Base-by-base conservation (phyloP, 2,113 vertebrate species). In the Serinus canaria region DNA sequence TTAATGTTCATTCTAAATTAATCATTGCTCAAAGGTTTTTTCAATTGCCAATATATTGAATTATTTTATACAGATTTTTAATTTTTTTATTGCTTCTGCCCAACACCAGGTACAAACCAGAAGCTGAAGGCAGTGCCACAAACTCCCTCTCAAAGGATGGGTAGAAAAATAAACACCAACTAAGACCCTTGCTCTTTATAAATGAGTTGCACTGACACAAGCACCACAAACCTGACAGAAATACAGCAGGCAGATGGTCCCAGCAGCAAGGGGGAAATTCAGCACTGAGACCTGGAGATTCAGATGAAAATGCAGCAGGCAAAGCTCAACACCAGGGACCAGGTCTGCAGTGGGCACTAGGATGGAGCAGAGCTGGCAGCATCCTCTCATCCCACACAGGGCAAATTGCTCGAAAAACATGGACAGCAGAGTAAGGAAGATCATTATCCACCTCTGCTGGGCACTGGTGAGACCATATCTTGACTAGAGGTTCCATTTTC, bases 261-360 rank as follows among this genome's bases (percentile, higher is more conserved):
- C 19, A 59, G 8, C 14, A 20, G 43, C 13, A 58, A 74, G 37
- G 66, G 15, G 15, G 6, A 37, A 59, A 28, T 6, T 6, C 6
- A 22, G 33, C 33, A 9, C 0, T 0, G 39, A 55, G 31, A 4
- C 0, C 1, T 2, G 20, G 4, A 55, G 31, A 35, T 10, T 63
- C 3, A 7, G 7, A 4, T 10, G 0, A 15, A 35, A 52, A 1
- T 4, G 12, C n/a, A 50, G 41, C 47, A 37, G 52, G 47, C 6
- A 33, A 10, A 74, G 37, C 35, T 35, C n/a, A 49, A 4, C 43
- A 8, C 20, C n/a, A 3, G n/a, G 46, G 13, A 21, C 5, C 13
- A 21, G n/a, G 3, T 30, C 4, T 59, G 68, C 47, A 9, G 19
- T 1, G 21, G 64, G 21, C 28, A 19, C 50, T 1, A 2, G 77